Evolutionary conservation across 2,797 vertebrate genomes (phyloP).

Genomic region (Malurus splendens): DNA sequence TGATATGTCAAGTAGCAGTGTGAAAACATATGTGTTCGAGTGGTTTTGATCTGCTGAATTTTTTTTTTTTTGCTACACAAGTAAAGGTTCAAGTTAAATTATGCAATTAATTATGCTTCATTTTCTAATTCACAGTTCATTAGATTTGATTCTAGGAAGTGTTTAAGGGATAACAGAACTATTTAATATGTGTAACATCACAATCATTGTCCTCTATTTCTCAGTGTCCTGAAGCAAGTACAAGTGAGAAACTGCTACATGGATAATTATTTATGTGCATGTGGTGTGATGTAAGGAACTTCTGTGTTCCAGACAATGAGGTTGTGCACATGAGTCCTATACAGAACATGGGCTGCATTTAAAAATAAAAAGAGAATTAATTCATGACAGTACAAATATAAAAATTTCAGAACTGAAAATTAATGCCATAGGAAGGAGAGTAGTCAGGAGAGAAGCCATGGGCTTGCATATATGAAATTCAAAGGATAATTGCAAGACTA

Average conservation of each 20-base stretch:
- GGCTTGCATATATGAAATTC: not conserved
- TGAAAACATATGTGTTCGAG: not conserved
- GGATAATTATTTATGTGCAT: not conserved
- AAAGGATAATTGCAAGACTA: not conserved
- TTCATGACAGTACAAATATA: not conserved
- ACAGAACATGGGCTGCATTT: not conserved
- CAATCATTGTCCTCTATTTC: not conserved
- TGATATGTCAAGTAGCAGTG: not conserved
- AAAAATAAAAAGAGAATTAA: not conserved
- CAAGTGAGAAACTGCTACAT: not conserved
- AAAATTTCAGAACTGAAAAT: not conserved
- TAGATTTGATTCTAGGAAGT: not conserved
- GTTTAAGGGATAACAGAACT: not conserved
- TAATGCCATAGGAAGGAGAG: not conserved
- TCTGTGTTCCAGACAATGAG: not conserved
- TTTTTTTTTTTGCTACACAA: not conserved
- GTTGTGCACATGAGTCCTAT: not conserved
- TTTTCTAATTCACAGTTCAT: not conserved
- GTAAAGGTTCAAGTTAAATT: not conserved
- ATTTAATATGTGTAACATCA: not conserved
- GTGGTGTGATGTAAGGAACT: not conserved
- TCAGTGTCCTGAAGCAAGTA: not conserved
- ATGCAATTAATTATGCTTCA: not conserved
- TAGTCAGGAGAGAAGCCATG: not conserved
- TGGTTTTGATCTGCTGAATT: not conserved